Conservation (phyloP, 2,797 vertebrate species). For the Oophaga sylvatica region DNA sequence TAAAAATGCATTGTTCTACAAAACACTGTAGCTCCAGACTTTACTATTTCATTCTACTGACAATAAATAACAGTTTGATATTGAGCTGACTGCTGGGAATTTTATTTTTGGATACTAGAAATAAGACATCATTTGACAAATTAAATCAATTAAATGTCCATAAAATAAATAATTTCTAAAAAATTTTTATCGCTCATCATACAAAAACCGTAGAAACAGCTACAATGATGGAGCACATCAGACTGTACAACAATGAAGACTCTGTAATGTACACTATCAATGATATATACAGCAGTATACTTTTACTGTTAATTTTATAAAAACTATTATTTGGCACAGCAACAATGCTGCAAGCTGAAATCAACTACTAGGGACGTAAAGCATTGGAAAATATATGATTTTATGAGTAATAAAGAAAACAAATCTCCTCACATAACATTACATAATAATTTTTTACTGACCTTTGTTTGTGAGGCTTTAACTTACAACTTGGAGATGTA, state of each 20-base stretch:
- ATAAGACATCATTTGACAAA: neutral
- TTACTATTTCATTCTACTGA: neutral
- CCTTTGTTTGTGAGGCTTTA: no score
- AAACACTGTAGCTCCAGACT: neutral
- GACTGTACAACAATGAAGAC: neutral
- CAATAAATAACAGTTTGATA: conserved; percentile 7
- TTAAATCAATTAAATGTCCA: neutral
- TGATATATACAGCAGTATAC: no score
- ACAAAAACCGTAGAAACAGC: neutral
- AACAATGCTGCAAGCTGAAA: no score
- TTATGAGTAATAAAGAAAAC: no score
- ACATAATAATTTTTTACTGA: no score
- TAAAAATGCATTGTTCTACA: neutral
- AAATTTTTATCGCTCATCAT: neutral
- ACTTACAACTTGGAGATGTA: no score
- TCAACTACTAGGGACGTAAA: no score
- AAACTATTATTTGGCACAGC: no score
- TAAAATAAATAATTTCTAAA: neutral
- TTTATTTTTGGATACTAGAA: neutral
- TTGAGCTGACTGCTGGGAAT: neutral
- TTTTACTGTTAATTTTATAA: no score
- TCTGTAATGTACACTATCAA: no score
- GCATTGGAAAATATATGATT: no score
- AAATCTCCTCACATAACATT: no score
- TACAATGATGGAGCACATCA: neutral